These are phyloP conservation scores for Allygus modestus DNA, from an alignment of 2,888 invertebrate species.

Conservation along the genomic window DNA sequence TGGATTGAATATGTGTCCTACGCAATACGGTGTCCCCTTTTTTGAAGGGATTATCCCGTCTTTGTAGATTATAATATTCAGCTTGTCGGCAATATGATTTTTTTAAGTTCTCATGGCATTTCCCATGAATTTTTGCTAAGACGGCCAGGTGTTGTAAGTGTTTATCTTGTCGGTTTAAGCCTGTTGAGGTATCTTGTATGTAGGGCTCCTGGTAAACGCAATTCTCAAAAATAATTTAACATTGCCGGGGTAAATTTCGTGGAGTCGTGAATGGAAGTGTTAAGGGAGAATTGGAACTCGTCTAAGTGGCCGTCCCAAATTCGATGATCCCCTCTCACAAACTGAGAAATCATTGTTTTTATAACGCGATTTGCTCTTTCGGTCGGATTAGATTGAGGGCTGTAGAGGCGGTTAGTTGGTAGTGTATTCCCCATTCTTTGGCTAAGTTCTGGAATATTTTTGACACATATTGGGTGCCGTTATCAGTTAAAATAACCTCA, in stretches of 20 bases:
- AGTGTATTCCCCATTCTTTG: slow-evolving; percentile 63
- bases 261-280: slow-evolving; percentile 67
- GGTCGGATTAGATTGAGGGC: slow-evolving; percentile 72
- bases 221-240: slow-evolving; percentile 16
- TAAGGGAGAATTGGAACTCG: slow-evolving; percentile 68
- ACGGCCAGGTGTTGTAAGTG: background rate
- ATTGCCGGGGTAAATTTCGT: slow-evolving; percentile 69
- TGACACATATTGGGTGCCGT: slow-evolving; percentile 46
- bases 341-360: slow-evolving; percentile 72
- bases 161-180: background rate
- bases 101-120: background rate
- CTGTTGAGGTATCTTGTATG: background rate
- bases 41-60: background rate
- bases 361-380: slow-evolving; percentile 71
- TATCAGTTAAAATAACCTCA: slow-evolving; percentile 36
- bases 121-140: background rate
- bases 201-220: background rate
- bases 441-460: slow-evolving; percentile 25
- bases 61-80: background rate
- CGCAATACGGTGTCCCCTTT: background rate
- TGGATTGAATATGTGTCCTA: background rate
- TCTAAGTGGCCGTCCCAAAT: slow-evolving; percentile 68
- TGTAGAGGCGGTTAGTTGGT: slow-evolving; percentile 70
- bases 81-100: background rate
- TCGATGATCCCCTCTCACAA: slow-evolving; percentile 70